phyloP scores from a whole-genome alignment of 1,140 invertebrate species.

The Eubasilissa regina region DNA sequence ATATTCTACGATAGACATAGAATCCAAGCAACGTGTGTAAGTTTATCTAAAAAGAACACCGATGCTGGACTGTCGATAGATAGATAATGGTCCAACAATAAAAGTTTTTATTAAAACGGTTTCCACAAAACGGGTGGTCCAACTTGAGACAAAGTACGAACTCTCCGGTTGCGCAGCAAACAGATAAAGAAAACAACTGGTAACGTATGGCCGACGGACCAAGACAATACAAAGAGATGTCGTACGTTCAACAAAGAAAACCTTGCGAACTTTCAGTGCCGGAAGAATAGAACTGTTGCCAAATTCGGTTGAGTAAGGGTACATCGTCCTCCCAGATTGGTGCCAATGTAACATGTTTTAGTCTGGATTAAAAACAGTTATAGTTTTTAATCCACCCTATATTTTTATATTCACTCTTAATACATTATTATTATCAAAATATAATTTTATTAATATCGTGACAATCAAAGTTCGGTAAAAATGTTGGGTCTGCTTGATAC shows the following conservation, averaged over 20 bases:
- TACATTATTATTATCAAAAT: no score
- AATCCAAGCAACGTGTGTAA: no score
- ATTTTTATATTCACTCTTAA: no score
- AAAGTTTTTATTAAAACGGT: conserved; percentile 49
- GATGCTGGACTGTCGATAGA: conserved; percentile 30
- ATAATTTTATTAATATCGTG: no score
- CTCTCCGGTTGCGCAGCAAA: conserved; percentile 24
- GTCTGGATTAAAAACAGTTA: no score
- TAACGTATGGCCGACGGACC: conserved; percentile 44
- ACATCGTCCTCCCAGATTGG: no score
- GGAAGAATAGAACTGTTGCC: conserved; percentile 41
- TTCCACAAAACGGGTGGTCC: conserved; percentile 34
- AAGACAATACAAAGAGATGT: conserved; percentile 49
- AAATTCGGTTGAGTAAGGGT: conserved; percentile 39
- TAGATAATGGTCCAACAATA: conserved; percentile 43
- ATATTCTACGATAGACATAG: background rate
- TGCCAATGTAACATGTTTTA: no score
- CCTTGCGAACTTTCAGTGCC: conserved; percentile 30
- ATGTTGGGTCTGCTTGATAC: no score
- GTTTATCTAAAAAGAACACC: conserved; percentile 17
- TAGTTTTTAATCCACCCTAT: no score
- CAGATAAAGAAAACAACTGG: conserved; percentile 40
- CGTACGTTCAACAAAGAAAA: conserved; percentile 46
- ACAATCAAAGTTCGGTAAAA: no score
- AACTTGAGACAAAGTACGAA: conserved; percentile 40